Evolutionary conservation across 1,140 invertebrate species (phyloP).

Genomic region (Galleria mellonella): DNA sequence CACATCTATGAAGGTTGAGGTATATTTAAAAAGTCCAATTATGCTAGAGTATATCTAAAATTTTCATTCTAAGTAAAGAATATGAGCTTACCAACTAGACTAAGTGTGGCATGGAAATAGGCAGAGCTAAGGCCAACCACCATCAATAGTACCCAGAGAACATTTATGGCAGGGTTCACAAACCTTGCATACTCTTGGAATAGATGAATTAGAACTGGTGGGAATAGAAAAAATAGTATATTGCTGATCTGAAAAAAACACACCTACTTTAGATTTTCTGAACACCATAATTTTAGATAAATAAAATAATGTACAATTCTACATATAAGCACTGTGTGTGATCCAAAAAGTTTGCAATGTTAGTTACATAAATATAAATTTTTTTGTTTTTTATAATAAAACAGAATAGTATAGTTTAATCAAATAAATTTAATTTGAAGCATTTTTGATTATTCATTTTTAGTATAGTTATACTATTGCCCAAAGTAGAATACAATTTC

Average conservation of each 20-base stretch:
- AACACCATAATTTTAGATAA: constrained; percentile 16
- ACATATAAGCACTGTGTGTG: neutral
- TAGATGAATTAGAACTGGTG: constrained; percentile 83
- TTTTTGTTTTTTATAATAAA: no score
- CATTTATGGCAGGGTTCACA: constrained; percentile 83
- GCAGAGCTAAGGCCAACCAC: constrained; percentile 86
- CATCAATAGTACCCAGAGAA: constrained; percentile 85
- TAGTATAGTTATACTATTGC: no score
- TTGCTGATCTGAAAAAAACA: constrained; percentile 81
- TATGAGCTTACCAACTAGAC: constrained; percentile 78
- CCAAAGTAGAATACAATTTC: no score
- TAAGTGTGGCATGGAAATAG: constrained; percentile 89
- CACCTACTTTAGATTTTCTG: neutral
- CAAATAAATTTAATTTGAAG: no score
- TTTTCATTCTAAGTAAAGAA: neutral
- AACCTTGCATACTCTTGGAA: constrained; percentile 84
- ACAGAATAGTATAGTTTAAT: no score
- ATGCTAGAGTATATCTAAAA: no score
- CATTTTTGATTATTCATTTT: no score
- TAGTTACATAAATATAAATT: no score
- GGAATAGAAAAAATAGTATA: constrained; percentile 84
- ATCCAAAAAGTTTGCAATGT: no score
- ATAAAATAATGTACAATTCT: neutral
- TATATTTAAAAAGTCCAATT: no score
- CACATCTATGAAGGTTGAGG: no score